Conservation (phyloP, 2,113 vertebrate genomes). For the Alectura lathami region DNA sequence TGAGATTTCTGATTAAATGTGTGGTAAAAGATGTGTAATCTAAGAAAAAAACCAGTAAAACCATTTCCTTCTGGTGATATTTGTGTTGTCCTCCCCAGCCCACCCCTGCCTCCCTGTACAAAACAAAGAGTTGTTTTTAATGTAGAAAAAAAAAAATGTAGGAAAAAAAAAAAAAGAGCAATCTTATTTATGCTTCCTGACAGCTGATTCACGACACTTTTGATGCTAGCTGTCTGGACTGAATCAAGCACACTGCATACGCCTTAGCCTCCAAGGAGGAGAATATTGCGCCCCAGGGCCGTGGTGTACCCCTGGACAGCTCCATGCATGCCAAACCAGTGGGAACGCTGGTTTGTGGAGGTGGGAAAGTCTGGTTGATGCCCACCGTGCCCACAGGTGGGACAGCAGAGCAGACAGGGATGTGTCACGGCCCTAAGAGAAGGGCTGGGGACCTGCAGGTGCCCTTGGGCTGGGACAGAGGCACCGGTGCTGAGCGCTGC, state of each 20-base stretch:
- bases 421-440: neutral
- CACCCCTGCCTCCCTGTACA: neutral
- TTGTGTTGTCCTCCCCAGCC: too few relatives aligned
- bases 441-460: neutral
- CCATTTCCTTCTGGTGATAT: neutral
- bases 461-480: neutral
- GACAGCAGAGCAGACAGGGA: neutral
- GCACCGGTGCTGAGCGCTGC: neutral
- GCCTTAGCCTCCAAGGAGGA: neutral
- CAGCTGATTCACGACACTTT: neutral
- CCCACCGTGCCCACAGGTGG: neutral
- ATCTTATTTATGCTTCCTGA: neutral
- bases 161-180: neutral
- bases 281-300: rapidly evolving
- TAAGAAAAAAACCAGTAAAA: conserved; percentile 29
- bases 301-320: rapidly evolving
- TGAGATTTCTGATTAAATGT: conserved; percentile 17
- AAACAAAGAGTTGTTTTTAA: neutral
- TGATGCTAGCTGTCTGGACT: neutral
- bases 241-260: neutral
- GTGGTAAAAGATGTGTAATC: conserved; percentile 44
- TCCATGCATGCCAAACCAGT: neutral
- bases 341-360: neutral
- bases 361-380: neutral
- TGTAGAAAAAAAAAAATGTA: neutral